These are phyloP conservation scores for Eupsittula cactorum DNA, from an alignment of 2,113 vertebrate species.

Conservation along the genomic window DNA sequence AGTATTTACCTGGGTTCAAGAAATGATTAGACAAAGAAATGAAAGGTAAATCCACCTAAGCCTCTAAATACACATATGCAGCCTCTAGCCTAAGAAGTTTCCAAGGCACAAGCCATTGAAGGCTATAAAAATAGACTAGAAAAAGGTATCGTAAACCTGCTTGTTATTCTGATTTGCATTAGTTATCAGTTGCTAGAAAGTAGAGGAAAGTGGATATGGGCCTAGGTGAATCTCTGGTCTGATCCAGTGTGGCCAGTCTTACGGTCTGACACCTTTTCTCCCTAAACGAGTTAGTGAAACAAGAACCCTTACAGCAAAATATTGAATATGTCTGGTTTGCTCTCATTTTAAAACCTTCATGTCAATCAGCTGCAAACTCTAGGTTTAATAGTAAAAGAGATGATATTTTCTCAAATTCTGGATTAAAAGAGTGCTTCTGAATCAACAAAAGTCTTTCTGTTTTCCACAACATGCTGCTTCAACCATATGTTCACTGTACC, in stretches of 20 bases:
- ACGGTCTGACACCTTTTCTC: background rate
- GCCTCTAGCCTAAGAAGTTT: background rate
- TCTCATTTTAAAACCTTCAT: background rate
- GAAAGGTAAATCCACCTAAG: background rate
- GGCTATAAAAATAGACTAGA: fast-evolving
- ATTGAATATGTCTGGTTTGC: background rate
- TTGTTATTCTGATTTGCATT: background rate
- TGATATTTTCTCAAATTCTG: background rate
- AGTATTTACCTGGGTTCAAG: background rate
- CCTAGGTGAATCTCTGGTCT: background rate
- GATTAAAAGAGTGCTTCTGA: background rate
- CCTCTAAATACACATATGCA: background rate
- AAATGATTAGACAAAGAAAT: background rate
- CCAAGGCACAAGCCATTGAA: background rate
- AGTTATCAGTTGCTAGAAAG: background rate
- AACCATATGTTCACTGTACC: fast-evolving
- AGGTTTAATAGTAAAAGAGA: background rate
- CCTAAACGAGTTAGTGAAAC: background rate
- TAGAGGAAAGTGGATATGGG: background rate
- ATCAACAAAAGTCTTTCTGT: background rate
- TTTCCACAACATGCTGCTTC: background rate
- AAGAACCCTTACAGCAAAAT: background rate
- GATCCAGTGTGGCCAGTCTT: background rate
- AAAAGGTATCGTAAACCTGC: background rate
- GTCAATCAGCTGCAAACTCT: background rate